These are phyloP conservation scores for Apotomis capreana DNA, from an alignment of 2,888 invertebrate genomes.

Conservation along the genomic window DNA sequence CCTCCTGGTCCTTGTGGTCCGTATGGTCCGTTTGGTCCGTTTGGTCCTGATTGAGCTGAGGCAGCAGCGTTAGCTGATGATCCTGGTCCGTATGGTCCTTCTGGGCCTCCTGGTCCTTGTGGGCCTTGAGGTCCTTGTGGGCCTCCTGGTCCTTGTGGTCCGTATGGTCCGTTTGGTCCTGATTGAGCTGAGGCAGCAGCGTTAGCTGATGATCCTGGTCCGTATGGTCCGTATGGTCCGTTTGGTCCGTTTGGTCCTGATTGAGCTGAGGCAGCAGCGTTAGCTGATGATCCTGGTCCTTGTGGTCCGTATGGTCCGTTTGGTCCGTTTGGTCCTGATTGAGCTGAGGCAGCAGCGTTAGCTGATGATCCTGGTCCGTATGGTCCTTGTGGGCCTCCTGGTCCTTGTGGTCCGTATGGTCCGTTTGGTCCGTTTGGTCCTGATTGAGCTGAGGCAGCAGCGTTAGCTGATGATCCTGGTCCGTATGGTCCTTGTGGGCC, in stretches of 20 bases:
- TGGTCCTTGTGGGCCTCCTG: constrained; percentile 8
- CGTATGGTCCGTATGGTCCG: constrained; percentile 31
- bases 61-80: background rate
- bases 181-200: constrained; percentile 3
- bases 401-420: constrained; percentile 8
- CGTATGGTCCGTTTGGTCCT: background rate
- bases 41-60: too few species aligned
- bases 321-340: constrained; percentile 29
- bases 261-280: too few species aligned
- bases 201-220: constrained; percentile 6
- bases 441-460: constrained; percentile 38
- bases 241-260: background rate
- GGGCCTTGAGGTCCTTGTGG: constrained; percentile 1
- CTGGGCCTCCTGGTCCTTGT: background rate
- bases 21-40: too few species aligned
- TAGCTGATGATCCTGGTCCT: background rate
- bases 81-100: constrained; percentile 6
- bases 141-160: background rate
- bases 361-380: constrained; percentile 39
- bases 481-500: background rate
- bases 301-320: constrained; percentile 11
- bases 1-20: background rate
- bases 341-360: constrained; percentile 36
- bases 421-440: constrained; percentile 25
- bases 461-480: constrained; percentile 31